Evolutionary conservation across 2,797 vertebrate genomes (phyloP).

Genomic region (Chrosomus eos): DNA sequence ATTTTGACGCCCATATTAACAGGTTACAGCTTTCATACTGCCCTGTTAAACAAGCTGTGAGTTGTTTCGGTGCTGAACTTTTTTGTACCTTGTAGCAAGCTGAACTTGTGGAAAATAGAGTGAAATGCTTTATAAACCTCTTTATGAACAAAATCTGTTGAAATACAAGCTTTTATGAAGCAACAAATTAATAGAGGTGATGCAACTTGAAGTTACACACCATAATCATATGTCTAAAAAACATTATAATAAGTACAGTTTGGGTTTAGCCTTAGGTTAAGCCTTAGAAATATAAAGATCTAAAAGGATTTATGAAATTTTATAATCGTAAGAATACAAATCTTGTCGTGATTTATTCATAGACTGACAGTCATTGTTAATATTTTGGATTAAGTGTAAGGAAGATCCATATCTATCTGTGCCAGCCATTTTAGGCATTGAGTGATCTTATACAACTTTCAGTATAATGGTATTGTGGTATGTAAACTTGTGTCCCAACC

Average conservation of each 20-base stretch:
- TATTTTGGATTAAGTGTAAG: not conserved
- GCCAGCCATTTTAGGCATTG: conserved; percentile 11
- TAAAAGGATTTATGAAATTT: not conserved
- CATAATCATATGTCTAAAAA: not conserved
- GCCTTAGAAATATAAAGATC: not conserved
- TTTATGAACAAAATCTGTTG: conserved; percentile 26
- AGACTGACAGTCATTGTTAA: not conserved
- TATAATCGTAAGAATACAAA: not conserved
- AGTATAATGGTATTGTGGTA: not conserved
- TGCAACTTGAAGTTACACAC: conserved; percentile 17
- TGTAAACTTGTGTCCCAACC: conserved; percentile 11
- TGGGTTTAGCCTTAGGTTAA: not conserved
- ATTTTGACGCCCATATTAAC: not conserved
- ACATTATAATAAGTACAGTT: not conserved
- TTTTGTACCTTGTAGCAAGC: not conserved
- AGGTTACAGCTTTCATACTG: not conserved
- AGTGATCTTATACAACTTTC: conserved; percentile 39
- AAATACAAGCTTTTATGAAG: conserved; percentile 13
- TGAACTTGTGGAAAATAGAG: not conserved
- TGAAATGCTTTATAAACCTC: not conserved
- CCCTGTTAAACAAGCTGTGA: not conserved
- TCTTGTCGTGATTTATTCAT: not conserved
- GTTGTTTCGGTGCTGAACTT: not conserved
- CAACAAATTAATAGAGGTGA: conserved; percentile 15
- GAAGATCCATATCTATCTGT: conserved; percentile 1